phyloP scores from a whole-genome alignment of 2,888 invertebrate species.

The Phalangium opilio region DNA sequence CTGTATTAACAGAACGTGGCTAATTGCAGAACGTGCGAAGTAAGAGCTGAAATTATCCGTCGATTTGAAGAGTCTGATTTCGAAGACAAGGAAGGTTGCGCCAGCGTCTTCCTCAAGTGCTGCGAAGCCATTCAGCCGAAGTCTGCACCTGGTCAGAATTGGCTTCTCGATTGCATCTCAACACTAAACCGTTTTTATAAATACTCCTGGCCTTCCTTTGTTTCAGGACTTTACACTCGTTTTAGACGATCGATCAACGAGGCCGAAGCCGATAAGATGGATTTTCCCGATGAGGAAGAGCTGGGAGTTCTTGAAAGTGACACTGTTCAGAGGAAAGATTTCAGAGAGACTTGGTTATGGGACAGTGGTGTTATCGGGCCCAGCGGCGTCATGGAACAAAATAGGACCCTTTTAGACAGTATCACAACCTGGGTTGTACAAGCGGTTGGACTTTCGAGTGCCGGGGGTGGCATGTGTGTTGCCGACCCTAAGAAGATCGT shows the following conservation, averaged over 20 bases:
- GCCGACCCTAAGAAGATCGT: conserved; percentile 14
- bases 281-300: conserved; percentile 3
- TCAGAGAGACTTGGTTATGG: conserved; percentile 22
- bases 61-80: neutral
- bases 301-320: conserved; percentile 12
- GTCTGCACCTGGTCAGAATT: too few species aligned
- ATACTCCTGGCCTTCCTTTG: too few species aligned
- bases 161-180: too few species aligned
- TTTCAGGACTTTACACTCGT: too few species aligned
- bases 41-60: conserved; percentile 7
- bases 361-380: conserved; percentile 15
- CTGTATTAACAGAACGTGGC: too few species aligned
- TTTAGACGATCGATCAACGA: neutral
- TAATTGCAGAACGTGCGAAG: conserved; percentile 7
- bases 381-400: conserved; percentile 5
- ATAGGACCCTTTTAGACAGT: conserved; percentile 19
- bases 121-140: neutral
- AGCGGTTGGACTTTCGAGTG: conserved; percentile 16
- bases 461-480: conserved; percentile 18
- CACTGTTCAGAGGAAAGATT: conserved; percentile 16
- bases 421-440: conserved; percentile 22
- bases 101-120: conserved; percentile 11
- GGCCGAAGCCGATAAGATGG: neutral
- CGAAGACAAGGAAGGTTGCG: conserved; percentile 1
- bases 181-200: too few species aligned